Base-by-base conservation (phyloP, 2,888 invertebrate species). In the Lithodes maja region DNA sequence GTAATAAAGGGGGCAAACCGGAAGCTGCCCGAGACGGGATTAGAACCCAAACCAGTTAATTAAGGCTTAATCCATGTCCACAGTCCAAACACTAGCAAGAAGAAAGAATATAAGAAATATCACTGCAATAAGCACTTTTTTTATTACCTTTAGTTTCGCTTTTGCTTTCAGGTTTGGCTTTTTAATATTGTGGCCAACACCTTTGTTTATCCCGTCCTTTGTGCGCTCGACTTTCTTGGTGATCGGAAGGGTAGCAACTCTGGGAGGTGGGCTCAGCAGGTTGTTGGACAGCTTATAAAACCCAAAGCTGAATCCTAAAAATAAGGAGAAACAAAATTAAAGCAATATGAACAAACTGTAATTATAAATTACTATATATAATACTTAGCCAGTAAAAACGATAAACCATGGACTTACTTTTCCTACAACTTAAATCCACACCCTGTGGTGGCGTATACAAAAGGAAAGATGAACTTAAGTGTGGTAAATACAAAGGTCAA, bases 161-260 rank as follows among this genome's bases (percentile, higher is more conserved):
- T 85, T 86, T 1, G 90, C 61, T 71, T 90, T 91, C 53, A 52
- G 74, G 49, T 68, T 90, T 0, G 90, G 85, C 69, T 85, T 90
- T 61, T 90, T 91, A 15, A 91, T 91, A 12, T 61, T 82, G 52
- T 91, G 91, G 33, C 89, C 77, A 52, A 91, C 91, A 33, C 91
- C 91, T 71, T 81, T 89, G 85, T 91, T 91, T 17, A 91, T 83
- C 17, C 80, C 77, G 17, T 74, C 75, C 53, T 55, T 84, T 12
- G 61, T 75, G 33, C 74, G 75, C 49, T 49, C 49, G 9, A 33
- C 68, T 1, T 2, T 0, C 55, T 75, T 55, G 53, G 17, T 2
- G 68, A 1, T 49, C 2, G 68, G 17, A 1, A 7, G 81, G 1
- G 33, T 61, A 2, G 50, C 81, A 49, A 50, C 68, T 2, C 9